Evolutionary conservation across 2,888 invertebrate species (phyloP).

Genomic region (Myopa tessellatipennis): DNA sequence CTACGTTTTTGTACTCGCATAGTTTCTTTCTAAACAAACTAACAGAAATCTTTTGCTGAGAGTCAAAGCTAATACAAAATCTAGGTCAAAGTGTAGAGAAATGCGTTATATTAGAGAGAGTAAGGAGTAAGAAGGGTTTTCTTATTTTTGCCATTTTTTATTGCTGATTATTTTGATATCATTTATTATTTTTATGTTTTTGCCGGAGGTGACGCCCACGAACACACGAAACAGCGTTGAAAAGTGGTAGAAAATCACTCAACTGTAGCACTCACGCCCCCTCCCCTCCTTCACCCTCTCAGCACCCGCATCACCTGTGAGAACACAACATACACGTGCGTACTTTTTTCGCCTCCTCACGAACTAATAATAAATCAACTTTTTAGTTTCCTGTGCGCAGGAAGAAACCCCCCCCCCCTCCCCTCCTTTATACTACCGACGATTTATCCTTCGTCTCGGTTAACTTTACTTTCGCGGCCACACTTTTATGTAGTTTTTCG

Average conservation of each 20-base stretch:
- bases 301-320: background rate
- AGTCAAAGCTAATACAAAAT: no score
- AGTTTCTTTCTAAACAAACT: no score
- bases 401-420: background rate
- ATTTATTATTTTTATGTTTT: background rate
- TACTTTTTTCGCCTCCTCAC: background rate
- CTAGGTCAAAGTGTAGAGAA: no score
- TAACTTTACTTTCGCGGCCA: background rate
- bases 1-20: no score
- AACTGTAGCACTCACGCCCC: background rate
- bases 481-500: background rate
- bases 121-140: no score
- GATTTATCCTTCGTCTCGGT: no score
- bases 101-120: no score
- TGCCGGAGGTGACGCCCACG: no score
- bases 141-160: background rate
- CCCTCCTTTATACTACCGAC: background rate
- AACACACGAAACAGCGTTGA: background rate
- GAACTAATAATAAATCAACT: constrained; percentile 9
- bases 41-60: no score
- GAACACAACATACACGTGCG: background rate
- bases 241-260: constrained; percentile 3
- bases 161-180: background rate
- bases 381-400: background rate
- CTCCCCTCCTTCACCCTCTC: background rate